Base-by-base conservation (phyloP, 1,140 invertebrate genomes). In the Andrena cerasifolii region DNA sequence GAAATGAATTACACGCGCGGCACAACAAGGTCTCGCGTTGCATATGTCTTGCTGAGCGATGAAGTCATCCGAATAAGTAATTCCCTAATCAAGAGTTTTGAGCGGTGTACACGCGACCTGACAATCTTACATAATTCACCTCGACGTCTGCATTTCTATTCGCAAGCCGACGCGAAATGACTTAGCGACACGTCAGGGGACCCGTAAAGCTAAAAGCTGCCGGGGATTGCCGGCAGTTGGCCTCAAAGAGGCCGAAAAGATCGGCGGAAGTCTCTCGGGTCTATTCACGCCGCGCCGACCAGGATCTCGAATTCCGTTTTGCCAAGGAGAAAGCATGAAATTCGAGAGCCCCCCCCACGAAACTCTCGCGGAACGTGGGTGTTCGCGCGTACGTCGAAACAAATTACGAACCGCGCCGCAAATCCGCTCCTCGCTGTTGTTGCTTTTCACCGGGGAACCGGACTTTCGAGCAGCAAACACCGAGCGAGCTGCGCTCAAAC, bases 371-470 rank as follows among this genome's bases (percentile, higher is more conserved):
- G 43, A 61, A 51, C 53, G 78, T 70, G 56, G 67, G 75, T 62
- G 79, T 83, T 71, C 47, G 43, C 47, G 68, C 36, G 54, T 51
- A 61, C 61, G 83, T 83, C 79, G 71, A 87, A 88, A 82, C 82
- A 84, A 84, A 80, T 82, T 74, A 79, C 82, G 65, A 40, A 51
- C 67, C 61, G 71, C 49, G 54, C 61, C 54, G 78, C 75, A 40
- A 58, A 62, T 82, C 81, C 78, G 72, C 67, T 49, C 45, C 65
- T 72, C 49, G 87, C 87, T 89, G 75, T 89, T 89, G 86, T 89
- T 89, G 86, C 87, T 86, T 89, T 89, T 86, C 85, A 80, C 80
- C 73, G 67, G 68, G 79, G 87, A 88, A 88, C 83, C 84, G 84
- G 84, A 86, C 85, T 87, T 83, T 71, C 63, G 58, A 81, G 78